Percentiles rank a stretch among this genome's conserved stretches.
phyloP scores from a whole-genome alignment of 1,140 invertebrate genomes.

The Scaptomyza pallida region DNA sequence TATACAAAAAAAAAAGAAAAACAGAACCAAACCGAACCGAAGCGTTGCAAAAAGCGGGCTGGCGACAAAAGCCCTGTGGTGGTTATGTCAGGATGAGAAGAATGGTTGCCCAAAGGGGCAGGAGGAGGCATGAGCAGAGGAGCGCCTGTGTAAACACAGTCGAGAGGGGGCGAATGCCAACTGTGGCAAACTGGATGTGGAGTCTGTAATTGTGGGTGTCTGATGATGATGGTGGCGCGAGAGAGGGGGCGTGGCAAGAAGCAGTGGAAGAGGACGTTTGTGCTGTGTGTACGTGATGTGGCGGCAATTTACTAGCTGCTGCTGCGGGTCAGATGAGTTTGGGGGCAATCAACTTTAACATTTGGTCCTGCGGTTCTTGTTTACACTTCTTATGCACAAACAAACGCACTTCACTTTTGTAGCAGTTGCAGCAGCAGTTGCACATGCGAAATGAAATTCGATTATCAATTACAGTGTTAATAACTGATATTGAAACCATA shows the following conservation, averaged over 20 bases:
- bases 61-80: conserved; percentile 58
- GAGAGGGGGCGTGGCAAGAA: background rate
- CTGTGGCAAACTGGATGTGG: background rate
- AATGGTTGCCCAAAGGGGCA: background rate
- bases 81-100: conserved; percentile 25
- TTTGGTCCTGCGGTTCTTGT: conserved; percentile 10
- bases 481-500: background rate
- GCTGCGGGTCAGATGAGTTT: conserved; percentile 11
- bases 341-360: background rate
- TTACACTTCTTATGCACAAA: conserved; percentile 1
- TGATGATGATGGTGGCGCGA: conserved; percentile 16
- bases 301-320: conserved; percentile 11
- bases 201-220: conserved; percentile 74
- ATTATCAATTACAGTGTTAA: background rate
- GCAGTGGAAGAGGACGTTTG: conserved; percentile 12
- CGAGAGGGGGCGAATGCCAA: background rate
- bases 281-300: conserved; percentile 31
- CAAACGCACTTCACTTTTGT: background rate
- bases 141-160: conserved; percentile 38
- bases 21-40: too few relatives aligned
- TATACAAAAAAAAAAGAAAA: too few relatives aligned
- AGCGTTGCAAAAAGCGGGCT: conserved; percentile 11
- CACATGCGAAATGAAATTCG: background rate
- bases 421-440: too few relatives aligned
- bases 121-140: conserved; percentile 22